Percentiles rank a stretch among this genome's conserved stretches.
Conservation (phyloP, 1,140 invertebrate genomes). For the Drosophila pectinifera region DNA sequence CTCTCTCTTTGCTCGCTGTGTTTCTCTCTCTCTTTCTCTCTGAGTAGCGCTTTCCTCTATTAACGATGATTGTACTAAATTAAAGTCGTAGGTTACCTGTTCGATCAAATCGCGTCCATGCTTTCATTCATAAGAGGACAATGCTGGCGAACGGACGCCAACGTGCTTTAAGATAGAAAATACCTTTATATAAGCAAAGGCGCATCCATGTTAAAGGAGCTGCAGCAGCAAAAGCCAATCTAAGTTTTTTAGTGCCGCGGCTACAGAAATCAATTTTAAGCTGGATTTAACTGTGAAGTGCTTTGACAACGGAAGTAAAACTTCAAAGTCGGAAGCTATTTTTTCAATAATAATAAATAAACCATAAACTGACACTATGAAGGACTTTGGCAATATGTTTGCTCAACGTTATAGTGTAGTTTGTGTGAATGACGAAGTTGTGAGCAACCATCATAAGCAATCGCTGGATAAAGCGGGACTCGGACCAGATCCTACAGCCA, state of each 20-base stretch:
- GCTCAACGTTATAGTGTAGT: slow-evolving; percentile 76
- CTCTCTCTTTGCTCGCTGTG: not conserved
- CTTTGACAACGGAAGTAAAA: not conserved
- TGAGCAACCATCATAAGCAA: slow-evolving; percentile 18
- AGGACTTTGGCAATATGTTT: slow-evolving; percentile 78
- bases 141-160: slow-evolving; percentile 74
- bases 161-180: slow-evolving; percentile 49
- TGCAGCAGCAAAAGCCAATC: slow-evolving; percentile 52
- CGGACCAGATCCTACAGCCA: slow-evolving; percentile 21
- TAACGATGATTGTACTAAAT: slow-evolving; percentile 35
- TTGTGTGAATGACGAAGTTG: slow-evolving; percentile 60
- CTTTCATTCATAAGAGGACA: slow-evolving; percentile 82
- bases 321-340: not conserved
- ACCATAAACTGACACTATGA: slow-evolving; percentile 56
- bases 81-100: slow-evolving; percentile 69
- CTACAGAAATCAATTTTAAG: not conserved
- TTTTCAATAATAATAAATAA: not conserved
- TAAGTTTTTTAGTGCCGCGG: slow-evolving; percentile 67
- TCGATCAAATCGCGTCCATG: slow-evolving; percentile 55
- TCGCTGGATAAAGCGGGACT: not conserved
- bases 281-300: slow-evolving; percentile 7
- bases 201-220: slow-evolving; percentile 34
- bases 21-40: not conserved
- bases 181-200: slow-evolving; percentile 18
- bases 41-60: slow-evolving; percentile 8